Evolutionary conservation across 2,113 vertebrate genomes (phyloP).

Genomic region (Ophthalmolycus amberensis): DNA sequence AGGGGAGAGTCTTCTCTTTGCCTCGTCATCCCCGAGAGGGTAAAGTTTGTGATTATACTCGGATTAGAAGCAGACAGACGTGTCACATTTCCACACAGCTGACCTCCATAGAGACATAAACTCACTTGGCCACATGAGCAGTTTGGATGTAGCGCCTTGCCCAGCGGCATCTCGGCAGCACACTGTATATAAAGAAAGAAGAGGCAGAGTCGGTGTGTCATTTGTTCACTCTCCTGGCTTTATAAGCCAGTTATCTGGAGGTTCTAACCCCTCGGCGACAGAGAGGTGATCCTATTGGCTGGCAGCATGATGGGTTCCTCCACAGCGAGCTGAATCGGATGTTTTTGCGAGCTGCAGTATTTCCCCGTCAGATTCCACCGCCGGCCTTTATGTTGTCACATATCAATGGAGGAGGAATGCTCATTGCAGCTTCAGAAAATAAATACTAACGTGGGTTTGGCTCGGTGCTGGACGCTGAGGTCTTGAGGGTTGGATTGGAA

Average conservation of each 20-base stretch:
- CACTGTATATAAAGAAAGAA: background rate
- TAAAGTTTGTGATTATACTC: background rate
- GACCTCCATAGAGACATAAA: too few species aligned
- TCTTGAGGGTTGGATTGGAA: background rate
- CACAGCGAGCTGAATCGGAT: background rate
- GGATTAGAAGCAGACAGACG: slow-evolving; percentile 13
- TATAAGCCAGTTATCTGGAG: background rate
- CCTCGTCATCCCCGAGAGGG: background rate
- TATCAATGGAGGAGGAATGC: background rate
- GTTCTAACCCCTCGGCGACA: background rate
- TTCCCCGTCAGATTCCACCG: background rate
- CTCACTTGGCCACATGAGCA: too few species aligned
- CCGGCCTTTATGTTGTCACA: background rate
- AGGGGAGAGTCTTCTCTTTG: background rate
- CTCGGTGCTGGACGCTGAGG: slow-evolving; percentile 4
- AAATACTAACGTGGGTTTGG: slow-evolving; percentile 29
- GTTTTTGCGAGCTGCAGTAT: background rate
- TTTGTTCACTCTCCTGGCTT: background rate
- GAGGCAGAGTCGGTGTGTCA: background rate
- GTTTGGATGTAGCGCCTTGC: background rate
- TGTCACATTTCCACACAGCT: background rate
- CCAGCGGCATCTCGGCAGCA: background rate
- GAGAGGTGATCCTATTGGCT: background rate
- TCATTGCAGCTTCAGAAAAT: background rate
- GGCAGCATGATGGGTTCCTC: background rate